Evolutionary conservation across 2,797 vertebrate genomes (phyloP).

Genomic region (Coranthus polyacanthus): DNA sequence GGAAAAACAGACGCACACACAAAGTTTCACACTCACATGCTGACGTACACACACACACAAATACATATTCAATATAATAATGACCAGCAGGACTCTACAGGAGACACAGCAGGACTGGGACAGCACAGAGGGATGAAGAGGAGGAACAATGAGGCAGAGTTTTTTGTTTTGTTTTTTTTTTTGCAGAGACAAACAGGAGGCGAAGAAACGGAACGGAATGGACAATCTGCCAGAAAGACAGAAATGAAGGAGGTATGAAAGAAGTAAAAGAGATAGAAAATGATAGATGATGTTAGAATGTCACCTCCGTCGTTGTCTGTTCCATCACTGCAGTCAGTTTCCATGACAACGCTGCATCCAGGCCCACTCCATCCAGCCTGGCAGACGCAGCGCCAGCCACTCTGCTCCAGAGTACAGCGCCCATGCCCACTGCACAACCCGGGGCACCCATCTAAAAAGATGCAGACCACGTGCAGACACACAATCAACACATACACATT

Average conservation of each 20-base stretch:
- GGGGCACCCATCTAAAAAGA: slow-evolving; percentile 93
- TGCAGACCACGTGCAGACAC: neutral
- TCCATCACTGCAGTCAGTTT: slow-evolving; percentile 97
- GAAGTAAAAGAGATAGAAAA: slow-evolving; percentile 65
- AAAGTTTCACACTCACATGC: slow-evolving; percentile 1
- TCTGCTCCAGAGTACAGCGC: slow-evolving; percentile 96
- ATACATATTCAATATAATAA: slow-evolving; percentile 69
- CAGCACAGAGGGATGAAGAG: slow-evolving; percentile 39
- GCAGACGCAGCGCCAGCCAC: slow-evolving; percentile 97
- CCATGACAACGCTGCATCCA: slow-evolving; percentile 97
- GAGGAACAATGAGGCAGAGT: slow-evolving; percentile 49
- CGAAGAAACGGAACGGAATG: slow-evolving; percentile 48
- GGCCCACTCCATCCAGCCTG: slow-evolving; percentile 97
- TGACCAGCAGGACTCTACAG: slow-evolving; percentile 74
- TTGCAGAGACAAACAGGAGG: slow-evolving; percentile 58
- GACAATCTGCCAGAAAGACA: slow-evolving; percentile 51
- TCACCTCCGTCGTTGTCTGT: slow-evolving; percentile 97
- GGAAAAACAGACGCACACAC: slow-evolving; percentile 26
- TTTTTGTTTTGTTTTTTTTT: slow-evolving; percentile 59
- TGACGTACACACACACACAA: slow-evolving; percentile 20
- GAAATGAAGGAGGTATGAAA: slow-evolving; percentile 57
- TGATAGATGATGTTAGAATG: slow-evolving; percentile 77
- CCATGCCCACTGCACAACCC: slow-evolving; percentile 97
- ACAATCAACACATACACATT: neutral
- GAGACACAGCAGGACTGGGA: slow-evolving; percentile 85